Evolutionary conservation across 30 jellyfish, hydroid and myxozoan genomes (phyloP).

Genomic region (Aurelia aurita complex sp. Pacific): DNA sequence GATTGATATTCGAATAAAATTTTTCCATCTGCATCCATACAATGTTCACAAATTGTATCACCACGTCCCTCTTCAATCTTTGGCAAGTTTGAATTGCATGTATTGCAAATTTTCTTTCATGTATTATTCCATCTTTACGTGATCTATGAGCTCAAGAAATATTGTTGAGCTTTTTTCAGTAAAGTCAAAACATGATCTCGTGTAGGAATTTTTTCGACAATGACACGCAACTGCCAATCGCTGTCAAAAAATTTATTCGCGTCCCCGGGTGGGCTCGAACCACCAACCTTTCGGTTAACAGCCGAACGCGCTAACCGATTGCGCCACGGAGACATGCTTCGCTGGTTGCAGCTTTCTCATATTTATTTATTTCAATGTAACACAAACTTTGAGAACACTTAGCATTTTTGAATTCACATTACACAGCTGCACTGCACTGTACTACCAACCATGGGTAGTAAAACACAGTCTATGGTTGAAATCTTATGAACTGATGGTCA

Average conservation of each 20-base stretch:
- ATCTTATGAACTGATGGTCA: too few relatives aligned
- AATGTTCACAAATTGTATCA: conserved; percentile 61
- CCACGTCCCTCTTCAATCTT: conserved; percentile 62
- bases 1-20: not conserved
- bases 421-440: too few relatives aligned
- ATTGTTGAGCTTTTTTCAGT: too few relatives aligned
- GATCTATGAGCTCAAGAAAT: conserved; percentile 82
- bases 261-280: conserved; percentile 74
- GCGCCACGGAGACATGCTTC: conserved; percentile 63
- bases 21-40: conserved; percentile 41
- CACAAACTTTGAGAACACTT: too few relatives aligned
- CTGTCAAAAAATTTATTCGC: not conserved
- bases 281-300: conserved; percentile 67
- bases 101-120: conserved; percentile 11
- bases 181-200: too few relatives aligned
- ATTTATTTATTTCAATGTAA: too few relatives aligned
- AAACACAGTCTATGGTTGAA: too few relatives aligned
- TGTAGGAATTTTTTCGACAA: too few relatives aligned
- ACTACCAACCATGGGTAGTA: too few relatives aligned
- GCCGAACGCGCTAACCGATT: conserved; percentile 71
- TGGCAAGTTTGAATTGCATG: conserved; percentile 68
- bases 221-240: too few relatives aligned
- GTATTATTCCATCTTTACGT: conserved; percentile 80
- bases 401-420: too few relatives aligned
- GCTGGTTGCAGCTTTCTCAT: not conserved